These are phyloP conservation scores for Numenius arquata DNA, from an alignment of 2,113 vertebrate species.

Conservation along the genomic window DNA sequence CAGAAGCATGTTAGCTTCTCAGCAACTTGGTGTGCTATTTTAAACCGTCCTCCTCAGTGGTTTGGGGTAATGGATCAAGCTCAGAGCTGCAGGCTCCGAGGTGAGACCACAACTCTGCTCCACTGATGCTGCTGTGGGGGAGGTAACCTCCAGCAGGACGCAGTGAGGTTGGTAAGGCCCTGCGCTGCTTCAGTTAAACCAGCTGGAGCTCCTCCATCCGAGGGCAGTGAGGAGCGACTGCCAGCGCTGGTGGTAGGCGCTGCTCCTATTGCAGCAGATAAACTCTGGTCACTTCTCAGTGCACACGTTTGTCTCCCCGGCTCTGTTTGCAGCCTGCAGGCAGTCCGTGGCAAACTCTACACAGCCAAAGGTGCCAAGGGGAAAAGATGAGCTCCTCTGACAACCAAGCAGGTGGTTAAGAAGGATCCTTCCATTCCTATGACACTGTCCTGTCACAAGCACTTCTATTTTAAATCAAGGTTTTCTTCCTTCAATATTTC, in stretches of 20 bases:
- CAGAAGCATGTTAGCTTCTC: neutral
- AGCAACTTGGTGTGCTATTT: neutral
- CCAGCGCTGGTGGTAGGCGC: fast-evolving
- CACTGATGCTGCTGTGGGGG: neutral
- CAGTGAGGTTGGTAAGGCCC: neutral
- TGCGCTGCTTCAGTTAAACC: neutral
- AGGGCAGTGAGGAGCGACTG: neutral
- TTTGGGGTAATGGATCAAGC: neutral
- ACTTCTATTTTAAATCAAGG: slow-evolving; percentile 21
- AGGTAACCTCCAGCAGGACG: neutral
- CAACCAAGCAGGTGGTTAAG: slow-evolving; percentile 1
- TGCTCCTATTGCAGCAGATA: neutral
- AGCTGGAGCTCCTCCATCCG: neutral
- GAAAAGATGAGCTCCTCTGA: slow-evolving; percentile 7
- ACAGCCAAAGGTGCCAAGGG: neutral
- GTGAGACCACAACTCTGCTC: neutral
- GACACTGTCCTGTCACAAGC: slow-evolving; percentile 17
- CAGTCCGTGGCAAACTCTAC: neutral
- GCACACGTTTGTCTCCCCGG: fast-evolving
- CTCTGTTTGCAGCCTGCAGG: neutral
- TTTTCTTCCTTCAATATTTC: slow-evolving; percentile 16
- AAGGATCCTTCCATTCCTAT: neutral
- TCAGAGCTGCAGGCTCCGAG: neutral
- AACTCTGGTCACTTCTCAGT: neutral
- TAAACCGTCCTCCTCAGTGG: neutral